Conservation (phyloP, 1,140 invertebrate species). For the Adelges cooleyi region DNA sequence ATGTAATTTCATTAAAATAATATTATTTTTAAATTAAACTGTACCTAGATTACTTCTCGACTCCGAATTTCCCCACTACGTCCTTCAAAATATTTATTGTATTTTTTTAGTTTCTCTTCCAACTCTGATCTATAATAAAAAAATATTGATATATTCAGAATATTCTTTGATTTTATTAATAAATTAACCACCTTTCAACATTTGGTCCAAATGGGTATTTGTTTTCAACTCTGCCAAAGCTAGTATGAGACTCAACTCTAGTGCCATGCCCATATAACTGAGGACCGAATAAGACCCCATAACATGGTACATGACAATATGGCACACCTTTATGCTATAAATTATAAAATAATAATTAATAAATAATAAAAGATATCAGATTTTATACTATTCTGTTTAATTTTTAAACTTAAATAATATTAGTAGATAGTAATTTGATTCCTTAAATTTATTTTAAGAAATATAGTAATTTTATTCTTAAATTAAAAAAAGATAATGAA, state of each 20-base stretch:
- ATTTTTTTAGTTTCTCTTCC: constrained; percentile 64
- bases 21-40: constrained; percentile 2
- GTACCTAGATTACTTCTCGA: constrained; percentile 46
- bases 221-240: constrained; percentile 60
- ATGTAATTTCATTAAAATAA: neutral
- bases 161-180: neutral
- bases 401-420: too few relatives aligned
- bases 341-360: neutral
- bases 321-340: constrained; percentile 76
- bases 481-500: too few relatives aligned
- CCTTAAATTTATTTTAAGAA: too few relatives aligned
- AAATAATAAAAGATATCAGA: neutral
- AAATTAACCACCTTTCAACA: constrained; percentile 8
- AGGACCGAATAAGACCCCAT: constrained; percentile 76
- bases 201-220: constrained; percentile 35
- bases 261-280: constrained; percentile 77
- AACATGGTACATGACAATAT: constrained; percentile 83
- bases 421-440: too few relatives aligned
- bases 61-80: constrained; percentile 62
- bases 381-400: too few relatives aligned
- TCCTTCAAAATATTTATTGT: constrained; percentile 70
- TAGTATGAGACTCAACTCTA: constrained; percentile 72
- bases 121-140: constrained; percentile 50
- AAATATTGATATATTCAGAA: too few relatives aligned
- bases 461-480: too few relatives aligned